Evolutionary conservation across 2,113 vertebrate genomes (phyloP).

Genomic region (Colius striatus): DNA sequence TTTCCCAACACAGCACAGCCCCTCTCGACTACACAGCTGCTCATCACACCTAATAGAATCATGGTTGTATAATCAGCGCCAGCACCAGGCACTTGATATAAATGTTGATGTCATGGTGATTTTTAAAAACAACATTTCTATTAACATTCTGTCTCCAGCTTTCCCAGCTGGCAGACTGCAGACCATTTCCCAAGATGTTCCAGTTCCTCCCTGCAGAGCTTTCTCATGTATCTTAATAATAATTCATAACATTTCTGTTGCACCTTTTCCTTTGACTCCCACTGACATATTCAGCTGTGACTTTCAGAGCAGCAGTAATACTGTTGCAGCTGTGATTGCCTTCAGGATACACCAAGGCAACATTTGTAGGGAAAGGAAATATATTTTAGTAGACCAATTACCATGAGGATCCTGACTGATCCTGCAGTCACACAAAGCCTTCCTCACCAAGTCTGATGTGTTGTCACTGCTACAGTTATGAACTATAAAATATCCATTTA

Average conservation of each 20-base stretch:
- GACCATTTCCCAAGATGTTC: slow-evolving; percentile 51
- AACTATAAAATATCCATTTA: slow-evolving; percentile 21
- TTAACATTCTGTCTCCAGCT: slow-evolving; percentile 56
- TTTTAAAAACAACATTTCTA: slow-evolving; percentile 64
- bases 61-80: slow-evolving; percentile 20
- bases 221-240: slow-evolving; percentile 56
- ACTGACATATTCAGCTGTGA: slow-evolving; percentile 34
- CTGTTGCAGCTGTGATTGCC: slow-evolving; percentile 12
- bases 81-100: slow-evolving; percentile 33
- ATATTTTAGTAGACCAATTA: slow-evolving; percentile 4
- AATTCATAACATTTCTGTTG: slow-evolving; percentile 61
- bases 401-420: not conserved
- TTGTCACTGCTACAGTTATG: not conserved
- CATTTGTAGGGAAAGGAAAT: slow-evolving; percentile 17
- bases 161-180: slow-evolving; percentile 57
- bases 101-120: slow-evolving; percentile 50
- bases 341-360: not conserved
- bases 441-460: not conserved
- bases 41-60: slow-evolving; percentile 53
- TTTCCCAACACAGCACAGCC: not conserved
- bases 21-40: not conserved
- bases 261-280: slow-evolving; percentile 56
- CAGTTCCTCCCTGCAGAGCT: slow-evolving; percentile 48
- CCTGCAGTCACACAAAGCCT: not conserved
- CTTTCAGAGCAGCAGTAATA: slow-evolving; percentile 9